Evolutionary conservation across 2,888 invertebrate species (phyloP), one percentile per base, ranked within the genome.

Genomic region (Eristalinus sepulchralis): DNA sequence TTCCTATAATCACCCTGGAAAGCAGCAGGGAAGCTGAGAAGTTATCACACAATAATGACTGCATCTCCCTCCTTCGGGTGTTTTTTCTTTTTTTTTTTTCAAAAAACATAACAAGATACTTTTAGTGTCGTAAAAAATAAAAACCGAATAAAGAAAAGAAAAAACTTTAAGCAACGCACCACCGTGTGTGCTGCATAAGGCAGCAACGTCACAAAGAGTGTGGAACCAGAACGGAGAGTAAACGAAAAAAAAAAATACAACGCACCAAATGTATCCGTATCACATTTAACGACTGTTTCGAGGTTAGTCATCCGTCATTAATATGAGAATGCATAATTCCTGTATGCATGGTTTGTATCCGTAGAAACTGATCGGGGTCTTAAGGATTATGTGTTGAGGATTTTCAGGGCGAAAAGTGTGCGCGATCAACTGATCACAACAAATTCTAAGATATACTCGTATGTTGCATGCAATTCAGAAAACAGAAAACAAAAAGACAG

Each of bases 121-220:
- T 88, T 88, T 80, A 85, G 88, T 88, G 88, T 89, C 88, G 86
- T 89, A 88, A 89, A 89, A 88, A 83, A 85, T 79, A 89, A 88
- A 82, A 83, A 82, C 83, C 82, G 72, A 86, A 88, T 83, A 73
- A 79, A 64, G 73, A 39, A 68, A 81, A 73, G 64, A 81, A 60
- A 39, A 8, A 47, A 34, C 1, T 10, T 34, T 27, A 27, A 27
- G 27, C 2, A 4, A n/a, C 47, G 47, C 47, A 47, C 8, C 17
- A 27, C n/a, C n/a, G 39, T 39, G 39, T 39, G 39, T 39, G 47
- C 57, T 73, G 73, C 68, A 22, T 60, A 22, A 27, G 27, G 27
- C 27, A 27, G 66, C 53, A 62, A 24, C 13, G 66, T 22, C 39
- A 64, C 57, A 70, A 57, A 70, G 63, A 63, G 60, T 39, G 60